Evolutionary conservation across 2,113 vertebrate genomes (phyloP), one percentile per base, ranked within the genome.

Genomic region (Psammodynastes pulverulentus): DNA sequence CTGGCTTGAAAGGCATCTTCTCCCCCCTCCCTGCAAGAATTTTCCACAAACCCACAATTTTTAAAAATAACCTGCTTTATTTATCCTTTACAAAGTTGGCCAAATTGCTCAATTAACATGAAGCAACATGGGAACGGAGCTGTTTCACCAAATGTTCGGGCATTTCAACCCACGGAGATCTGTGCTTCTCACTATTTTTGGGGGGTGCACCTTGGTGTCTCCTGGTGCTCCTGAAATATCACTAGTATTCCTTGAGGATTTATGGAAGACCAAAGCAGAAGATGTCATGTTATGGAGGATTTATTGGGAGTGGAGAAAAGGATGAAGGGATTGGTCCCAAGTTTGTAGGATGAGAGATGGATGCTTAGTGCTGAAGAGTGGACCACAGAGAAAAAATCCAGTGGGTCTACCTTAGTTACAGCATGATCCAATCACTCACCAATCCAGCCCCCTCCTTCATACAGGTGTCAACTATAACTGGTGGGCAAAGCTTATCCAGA

Each of bases 41-140:
- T 91, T 43, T 91, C 34, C 45, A 91, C 90, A 95, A 52, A 93
- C 93, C 94, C 19, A 0, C 84, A 51, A 45, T 54, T 67, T 91
- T 96, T 93, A 93, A 96, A 97, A 97, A 96, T 95, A 96, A 94
- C 94, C 89, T 29, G 91, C 45, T 85, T 93, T 94, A 92, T 95
- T 95, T 93, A 87, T n/a, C 93, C 87, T 89, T 91, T n/a, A 87
- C 92, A 91, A 96, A 96, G 90, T 90, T 93, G 95, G 93, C 89
- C 94, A 93, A 89, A 91, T 92, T 90, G 7, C 84, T 86, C 72
- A 94, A 93, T 24, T 49, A 84, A 87, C 0, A 3, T 0, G 1
- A 91, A 92, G 88, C 0, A 0, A 90, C 43, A 87, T 84, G 1
- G 0, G 4, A 94, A 79, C 89, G 91, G 54, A 23, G 17, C 52